phyloP scores from a whole-genome alignment of 2,113 vertebrate species.

The Caloenas nicobarica region DNA sequence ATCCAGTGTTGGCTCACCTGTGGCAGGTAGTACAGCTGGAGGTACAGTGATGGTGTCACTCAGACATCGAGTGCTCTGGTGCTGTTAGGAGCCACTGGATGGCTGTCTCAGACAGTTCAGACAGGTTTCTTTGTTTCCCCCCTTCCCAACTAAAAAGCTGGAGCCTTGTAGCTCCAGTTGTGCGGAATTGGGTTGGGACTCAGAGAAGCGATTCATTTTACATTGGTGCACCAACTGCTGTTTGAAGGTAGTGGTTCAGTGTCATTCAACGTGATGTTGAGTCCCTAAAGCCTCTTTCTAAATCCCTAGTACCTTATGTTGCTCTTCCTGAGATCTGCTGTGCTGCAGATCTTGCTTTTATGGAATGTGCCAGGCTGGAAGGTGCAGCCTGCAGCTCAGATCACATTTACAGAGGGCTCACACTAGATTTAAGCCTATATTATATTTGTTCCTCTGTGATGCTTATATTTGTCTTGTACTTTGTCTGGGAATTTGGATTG shows the following conservation, averaged over 20 bases:
- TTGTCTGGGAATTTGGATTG: constrained; percentile 45
- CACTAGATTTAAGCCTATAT: neutral
- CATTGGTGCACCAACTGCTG: rapidly evolving
- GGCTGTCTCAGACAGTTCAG: neutral
- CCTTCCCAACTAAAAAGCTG: neutral
- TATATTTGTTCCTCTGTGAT: constrained; percentile 22
- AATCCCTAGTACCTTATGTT: neutral
- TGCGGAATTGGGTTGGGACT: neutral
- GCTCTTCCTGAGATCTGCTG: neutral
- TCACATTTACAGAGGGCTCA: constrained; percentile 12
- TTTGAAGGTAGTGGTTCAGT: neutral
- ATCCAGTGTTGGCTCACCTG: neutral
- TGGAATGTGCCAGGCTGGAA: neutral
- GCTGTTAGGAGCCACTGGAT: neutral
- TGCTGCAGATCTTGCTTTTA: neutral
- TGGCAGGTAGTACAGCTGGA: neutral
- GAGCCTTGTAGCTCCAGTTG: neutral
- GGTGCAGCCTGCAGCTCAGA: neutral
- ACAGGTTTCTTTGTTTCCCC: neutral
- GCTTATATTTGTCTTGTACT: constrained; percentile 37
- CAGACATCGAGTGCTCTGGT: neutral
- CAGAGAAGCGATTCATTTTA: neutral
- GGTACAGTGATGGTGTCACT: neutral
- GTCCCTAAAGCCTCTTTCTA: neutral
- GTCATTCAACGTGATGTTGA: neutral